Conservation (phyloP, 2,797 vertebrate species). For the Melanotaenia maccullochi region DNA sequence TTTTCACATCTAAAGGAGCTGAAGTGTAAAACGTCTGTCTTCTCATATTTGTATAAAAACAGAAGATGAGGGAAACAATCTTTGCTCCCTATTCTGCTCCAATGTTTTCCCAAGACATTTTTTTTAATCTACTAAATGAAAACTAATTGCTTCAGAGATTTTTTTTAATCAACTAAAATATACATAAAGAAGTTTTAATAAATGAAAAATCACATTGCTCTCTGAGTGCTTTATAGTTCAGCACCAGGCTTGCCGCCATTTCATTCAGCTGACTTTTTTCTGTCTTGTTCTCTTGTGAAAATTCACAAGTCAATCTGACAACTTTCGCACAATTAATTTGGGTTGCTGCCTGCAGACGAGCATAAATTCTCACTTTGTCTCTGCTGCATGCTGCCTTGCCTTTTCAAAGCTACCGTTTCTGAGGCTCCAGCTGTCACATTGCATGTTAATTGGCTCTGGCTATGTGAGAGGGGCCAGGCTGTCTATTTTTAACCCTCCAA, state of each 20-base stretch:
- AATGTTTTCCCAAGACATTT: neutral
- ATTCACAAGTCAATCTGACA: slow-evolving; percentile 82
- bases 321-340: slow-evolving; percentile 82
- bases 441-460: slow-evolving; percentile 84
- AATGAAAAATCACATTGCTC: slow-evolving; percentile 12
- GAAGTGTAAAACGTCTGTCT: neutral
- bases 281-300: slow-evolving; percentile 73
- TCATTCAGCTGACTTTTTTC: slow-evolving; percentile 54
- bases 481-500: slow-evolving; percentile 84
- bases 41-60: neutral
- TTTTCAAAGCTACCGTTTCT: slow-evolving; percentile 70
- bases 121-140: neutral
- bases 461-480: slow-evolving; percentile 70
- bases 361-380: slow-evolving; percentile 81
- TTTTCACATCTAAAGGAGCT: neutral
- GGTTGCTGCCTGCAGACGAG: slow-evolving; percentile 62
- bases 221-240: slow-evolving; percentile 19
- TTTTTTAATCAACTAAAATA: neutral
- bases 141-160: neutral
- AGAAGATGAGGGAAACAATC: neutral
- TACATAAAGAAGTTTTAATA: neutral
- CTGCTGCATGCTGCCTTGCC: slow-evolving; percentile 56
- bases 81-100: neutral
- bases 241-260: slow-evolving; percentile 22
- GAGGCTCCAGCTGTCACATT: slow-evolving; percentile 85